Evolutionary conservation across 1,140 invertebrate genomes (phyloP).

Genomic region (Cydia splendana): DNA sequence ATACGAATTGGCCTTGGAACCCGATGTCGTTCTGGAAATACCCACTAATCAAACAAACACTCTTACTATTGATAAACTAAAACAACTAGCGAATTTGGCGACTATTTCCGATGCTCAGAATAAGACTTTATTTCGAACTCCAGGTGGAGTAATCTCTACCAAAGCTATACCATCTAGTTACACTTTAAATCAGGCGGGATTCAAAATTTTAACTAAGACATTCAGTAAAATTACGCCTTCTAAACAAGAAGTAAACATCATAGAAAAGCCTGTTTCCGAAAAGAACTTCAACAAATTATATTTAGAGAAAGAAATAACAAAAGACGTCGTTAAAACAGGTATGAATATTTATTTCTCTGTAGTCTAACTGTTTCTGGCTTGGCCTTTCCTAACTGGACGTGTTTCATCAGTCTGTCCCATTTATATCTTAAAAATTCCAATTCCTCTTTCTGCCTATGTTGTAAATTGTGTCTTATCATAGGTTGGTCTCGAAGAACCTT

Average conservation of each 20-base stretch:
- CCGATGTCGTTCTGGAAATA: conserved; percentile 72
- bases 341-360: conserved; percentile 41
- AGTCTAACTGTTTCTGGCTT: too few species aligned
- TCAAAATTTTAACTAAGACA: conserved; percentile 84
- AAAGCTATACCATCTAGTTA: conserved; percentile 81
- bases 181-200: conserved; percentile 82
- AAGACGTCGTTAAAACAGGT: conserved; percentile 43
- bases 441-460: too few species aligned
- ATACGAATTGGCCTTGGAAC: conserved; percentile 70
- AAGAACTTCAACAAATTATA: conserved; percentile 61
- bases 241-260: conserved; percentile 74
- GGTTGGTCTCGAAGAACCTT: too few species aligned
- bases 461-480: too few species aligned
- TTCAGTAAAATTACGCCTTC: conserved; percentile 80
- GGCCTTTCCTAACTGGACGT: too few species aligned
- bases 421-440: too few species aligned
- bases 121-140: conserved; percentile 71
- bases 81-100: conserved; percentile 77
- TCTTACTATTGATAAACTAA: conserved; percentile 74
- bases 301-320: conserved; percentile 47
- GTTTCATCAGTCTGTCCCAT: too few species aligned
- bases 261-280: conserved; percentile 54
- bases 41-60: conserved; percentile 69
- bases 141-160: conserved; percentile 78
- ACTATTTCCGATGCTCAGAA: conserved; percentile 77